phyloP scores from a whole-genome alignment of 1,140 invertebrate genomes.

The Tyrophagus putrescentiae region DNA sequence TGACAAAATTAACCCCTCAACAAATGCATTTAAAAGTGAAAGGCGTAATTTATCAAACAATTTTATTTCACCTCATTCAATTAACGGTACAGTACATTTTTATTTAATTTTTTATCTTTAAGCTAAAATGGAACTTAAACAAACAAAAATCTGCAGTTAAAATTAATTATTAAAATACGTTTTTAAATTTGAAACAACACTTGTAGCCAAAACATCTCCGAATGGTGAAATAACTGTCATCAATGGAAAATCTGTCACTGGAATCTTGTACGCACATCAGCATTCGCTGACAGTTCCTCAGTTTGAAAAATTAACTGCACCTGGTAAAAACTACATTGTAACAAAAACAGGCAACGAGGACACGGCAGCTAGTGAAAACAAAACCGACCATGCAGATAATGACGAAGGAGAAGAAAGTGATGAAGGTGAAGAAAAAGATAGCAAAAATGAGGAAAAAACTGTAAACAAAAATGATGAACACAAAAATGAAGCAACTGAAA shows the following conservation, averaged over 20 bases:
- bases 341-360: not conserved
- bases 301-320: not conserved
- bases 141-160: too few relatives aligned
- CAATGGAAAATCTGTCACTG: conserved; percentile 11
- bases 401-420: not conserved
- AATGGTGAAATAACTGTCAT: conserved; percentile 17
- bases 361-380: not conserved
- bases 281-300: not conserved
- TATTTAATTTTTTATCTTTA: not conserved
- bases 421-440: not conserved
- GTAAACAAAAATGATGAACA: too few relatives aligned
- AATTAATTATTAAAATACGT: too few relatives aligned
- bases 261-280: not conserved
- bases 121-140: not conserved
- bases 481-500: too few relatives aligned
- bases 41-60: not conserved
- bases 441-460: not conserved
- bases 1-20: too few relatives aligned
- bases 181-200: too few relatives aligned
- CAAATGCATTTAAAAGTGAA: not conserved
- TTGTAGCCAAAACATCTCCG: conserved; percentile 15
- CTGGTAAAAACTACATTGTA: not conserved
- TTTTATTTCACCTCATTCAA: conserved; percentile 5
- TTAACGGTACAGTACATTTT: conserved; percentile 6
- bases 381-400: not conserved